Conservation (phyloP, 1,140 invertebrate species). For the Drosophila grimshawi region DNA sequence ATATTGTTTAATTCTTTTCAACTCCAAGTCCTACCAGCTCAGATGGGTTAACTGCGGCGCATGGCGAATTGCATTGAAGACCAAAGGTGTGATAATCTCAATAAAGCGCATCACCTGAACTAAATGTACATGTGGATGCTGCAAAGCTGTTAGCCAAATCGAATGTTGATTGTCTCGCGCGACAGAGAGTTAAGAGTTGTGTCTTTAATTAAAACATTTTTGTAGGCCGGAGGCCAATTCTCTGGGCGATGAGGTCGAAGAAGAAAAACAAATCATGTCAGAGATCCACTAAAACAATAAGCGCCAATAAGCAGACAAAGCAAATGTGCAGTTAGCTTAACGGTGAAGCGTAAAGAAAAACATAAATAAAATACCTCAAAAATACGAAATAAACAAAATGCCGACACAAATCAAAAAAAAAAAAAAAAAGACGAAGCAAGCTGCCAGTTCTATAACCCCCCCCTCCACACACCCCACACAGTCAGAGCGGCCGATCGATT, state of each 20-base stretch:
- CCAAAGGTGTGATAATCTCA: not conserved
- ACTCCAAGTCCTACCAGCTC: too few relatives aligned
- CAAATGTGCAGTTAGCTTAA: slow-evolving; percentile 79
- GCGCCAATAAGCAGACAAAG: slow-evolving; percentile 77
- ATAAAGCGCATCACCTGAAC: not conserved
- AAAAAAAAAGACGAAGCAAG: slow-evolving; percentile 1
- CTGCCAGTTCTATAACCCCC: slow-evolving; percentile 36
- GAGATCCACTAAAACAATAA: slow-evolving; percentile 76
- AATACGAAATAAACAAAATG: slow-evolving; percentile 27
- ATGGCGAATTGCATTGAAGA: not conserved
- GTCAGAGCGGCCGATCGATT: slow-evolving; percentile 53
- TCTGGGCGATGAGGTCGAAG: not conserved
- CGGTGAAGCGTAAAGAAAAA: slow-evolving; percentile 76
- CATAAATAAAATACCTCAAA: slow-evolving; percentile 71
- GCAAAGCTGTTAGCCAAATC: slow-evolving; percentile 30
- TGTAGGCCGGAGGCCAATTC: not conserved
- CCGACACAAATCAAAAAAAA: slow-evolving; percentile 35
- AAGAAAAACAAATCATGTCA: slow-evolving; percentile 70
- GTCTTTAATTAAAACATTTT: slow-evolving; percentile 51
- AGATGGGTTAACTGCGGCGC: too few relatives aligned
- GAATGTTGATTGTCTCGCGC: slow-evolving; percentile 9
- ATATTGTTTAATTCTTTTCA: too few relatives aligned
- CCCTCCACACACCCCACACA: not conserved
- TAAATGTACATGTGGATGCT: slow-evolving; percentile 8
- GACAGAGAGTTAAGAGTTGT: not conserved